These are phyloP conservation scores for Ochropleura plecta DNA, from an alignment of 2,888 invertebrate species.

Conservation along the genomic window DNA sequence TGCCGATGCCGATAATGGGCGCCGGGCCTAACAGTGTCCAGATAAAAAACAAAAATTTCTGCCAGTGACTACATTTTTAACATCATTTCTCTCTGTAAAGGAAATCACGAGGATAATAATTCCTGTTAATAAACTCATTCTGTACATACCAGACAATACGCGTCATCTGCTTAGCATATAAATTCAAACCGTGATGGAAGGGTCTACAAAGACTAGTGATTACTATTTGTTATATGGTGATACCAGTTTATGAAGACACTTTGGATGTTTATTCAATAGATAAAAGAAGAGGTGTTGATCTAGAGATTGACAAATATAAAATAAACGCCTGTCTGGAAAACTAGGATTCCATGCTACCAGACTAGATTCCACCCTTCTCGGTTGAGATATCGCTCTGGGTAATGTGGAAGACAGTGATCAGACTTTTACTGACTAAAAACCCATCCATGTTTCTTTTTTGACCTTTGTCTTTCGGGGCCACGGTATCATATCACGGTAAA, in stretches of 20 bases:
- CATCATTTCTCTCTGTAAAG: background rate
- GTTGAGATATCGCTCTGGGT: too few species aligned
- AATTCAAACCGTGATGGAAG: conserved; percentile 10
- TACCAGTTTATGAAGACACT: background rate
- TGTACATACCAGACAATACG: conserved; percentile 11
- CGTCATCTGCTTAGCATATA: conserved; percentile 29
- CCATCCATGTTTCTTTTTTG: too few species aligned
- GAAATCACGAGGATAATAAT: background rate
- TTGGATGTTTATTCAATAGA: background rate
- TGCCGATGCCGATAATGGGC: too few species aligned
- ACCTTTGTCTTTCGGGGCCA: too few species aligned
- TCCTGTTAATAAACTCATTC: background rate
- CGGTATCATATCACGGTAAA: background rate
- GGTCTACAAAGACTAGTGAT: background rate
- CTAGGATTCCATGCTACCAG: too few species aligned
- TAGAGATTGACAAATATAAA: background rate
- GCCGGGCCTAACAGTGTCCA: too few species aligned
- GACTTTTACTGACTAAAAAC: too few species aligned
- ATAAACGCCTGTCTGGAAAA: background rate
- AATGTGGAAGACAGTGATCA: too few species aligned
- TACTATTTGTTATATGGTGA: conserved; percentile 3
- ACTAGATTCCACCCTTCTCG: too few species aligned
- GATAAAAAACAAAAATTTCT: background rate
- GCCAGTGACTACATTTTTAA: background rate
- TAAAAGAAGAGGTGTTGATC: background rate